phyloP scores from a whole-genome alignment of 2,888 invertebrate genomes.

The Andrena minutula region DNA sequence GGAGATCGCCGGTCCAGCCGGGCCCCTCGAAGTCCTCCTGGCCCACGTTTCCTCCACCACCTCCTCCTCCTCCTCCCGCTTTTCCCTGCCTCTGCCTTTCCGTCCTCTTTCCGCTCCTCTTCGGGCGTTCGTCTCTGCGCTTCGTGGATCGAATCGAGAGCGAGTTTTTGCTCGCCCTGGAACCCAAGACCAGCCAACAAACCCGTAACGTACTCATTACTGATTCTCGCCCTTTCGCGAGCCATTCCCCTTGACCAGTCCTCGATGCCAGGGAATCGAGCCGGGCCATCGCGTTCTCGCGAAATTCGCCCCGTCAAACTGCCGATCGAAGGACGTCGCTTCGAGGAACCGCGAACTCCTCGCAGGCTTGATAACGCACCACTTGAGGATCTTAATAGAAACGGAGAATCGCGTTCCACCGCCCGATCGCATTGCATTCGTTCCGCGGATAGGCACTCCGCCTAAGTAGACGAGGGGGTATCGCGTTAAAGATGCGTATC shows the following conservation, averaged over 20 bases:
- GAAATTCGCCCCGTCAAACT: slow-evolving; percentile 17
- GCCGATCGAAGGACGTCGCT: neutral
- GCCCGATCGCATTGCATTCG: slow-evolving; percentile 34
- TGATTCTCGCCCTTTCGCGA: slow-evolving; percentile 69
- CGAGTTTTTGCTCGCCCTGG: slow-evolving; percentile 67
- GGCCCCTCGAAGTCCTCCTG: slow-evolving; percentile 34
- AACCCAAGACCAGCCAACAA: slow-evolving; percentile 43
- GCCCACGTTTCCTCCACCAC: slow-evolving; percentile 33
- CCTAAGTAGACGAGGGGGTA: slow-evolving; percentile 12
- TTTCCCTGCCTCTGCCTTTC: slow-evolving; percentile 27
- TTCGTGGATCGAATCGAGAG: slow-evolving; percentile 72
- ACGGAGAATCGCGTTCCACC: neutral
- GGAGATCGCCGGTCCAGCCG: slow-evolving; percentile 65
- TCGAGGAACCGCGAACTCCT: neutral
- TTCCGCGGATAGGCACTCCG: slow-evolving; percentile 1
- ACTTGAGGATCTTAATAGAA: slow-evolving; percentile 8
- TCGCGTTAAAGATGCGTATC: slow-evolving; percentile 41
- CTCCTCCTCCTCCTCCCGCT: slow-evolving; percentile 23
- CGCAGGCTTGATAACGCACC: neutral
- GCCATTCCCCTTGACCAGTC: slow-evolving; percentile 34
- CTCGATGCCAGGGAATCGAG: neutral
- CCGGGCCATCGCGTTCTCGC: slow-evolving; percentile 5
- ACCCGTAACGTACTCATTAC: slow-evolving; percentile 71
- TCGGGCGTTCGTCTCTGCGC: slow-evolving; percentile 41
- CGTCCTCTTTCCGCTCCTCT: slow-evolving; percentile 17